Evolutionary conservation across 2,113 vertebrate genomes (phyloP).

Genomic region (Xiphophorus maculatus): DNA sequence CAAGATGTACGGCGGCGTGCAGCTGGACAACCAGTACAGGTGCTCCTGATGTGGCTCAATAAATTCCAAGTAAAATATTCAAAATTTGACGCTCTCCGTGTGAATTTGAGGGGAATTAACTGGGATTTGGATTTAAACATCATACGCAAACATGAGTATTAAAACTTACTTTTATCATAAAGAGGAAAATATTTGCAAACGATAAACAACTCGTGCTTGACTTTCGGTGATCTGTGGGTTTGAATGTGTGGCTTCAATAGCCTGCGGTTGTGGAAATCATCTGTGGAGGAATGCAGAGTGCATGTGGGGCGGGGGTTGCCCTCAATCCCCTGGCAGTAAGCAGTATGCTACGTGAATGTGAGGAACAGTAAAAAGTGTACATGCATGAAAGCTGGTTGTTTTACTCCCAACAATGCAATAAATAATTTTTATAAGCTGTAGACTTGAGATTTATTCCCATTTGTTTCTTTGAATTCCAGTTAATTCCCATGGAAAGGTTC

Average conservation of each 20-base stretch:
- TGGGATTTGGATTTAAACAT: too few relatives aligned
- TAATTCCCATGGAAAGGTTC: not conserved
- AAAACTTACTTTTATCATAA: not conserved
- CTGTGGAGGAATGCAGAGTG: not conserved
- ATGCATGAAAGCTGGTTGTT: not conserved
- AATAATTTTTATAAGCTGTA: too few relatives aligned
- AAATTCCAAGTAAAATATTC: not conserved
- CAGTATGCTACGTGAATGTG: too few relatives aligned
- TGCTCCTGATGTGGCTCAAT: constrained; percentile 71
- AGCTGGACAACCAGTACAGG: constrained; percentile 79
- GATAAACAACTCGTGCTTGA: not conserved
- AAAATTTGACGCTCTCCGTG: not conserved
- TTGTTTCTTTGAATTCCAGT: not conserved
- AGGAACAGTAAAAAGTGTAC: too few relatives aligned
- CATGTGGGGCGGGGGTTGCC: not conserved
- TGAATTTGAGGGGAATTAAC: not conserved
- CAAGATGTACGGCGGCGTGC: constrained; percentile 81
- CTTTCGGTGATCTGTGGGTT: not conserved
- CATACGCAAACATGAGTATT: not conserved
- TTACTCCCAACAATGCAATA: not conserved
- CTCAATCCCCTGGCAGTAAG: not conserved
- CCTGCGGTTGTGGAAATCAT: not conserved
- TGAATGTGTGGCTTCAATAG: not conserved
- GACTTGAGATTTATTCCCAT: too few relatives aligned
- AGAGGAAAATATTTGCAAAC: not conserved